Evolutionary conservation across 2,888 invertebrate species (phyloP), one percentile per base, ranked within the genome.

Genomic region (Caenorhabditis plicata): DNA sequence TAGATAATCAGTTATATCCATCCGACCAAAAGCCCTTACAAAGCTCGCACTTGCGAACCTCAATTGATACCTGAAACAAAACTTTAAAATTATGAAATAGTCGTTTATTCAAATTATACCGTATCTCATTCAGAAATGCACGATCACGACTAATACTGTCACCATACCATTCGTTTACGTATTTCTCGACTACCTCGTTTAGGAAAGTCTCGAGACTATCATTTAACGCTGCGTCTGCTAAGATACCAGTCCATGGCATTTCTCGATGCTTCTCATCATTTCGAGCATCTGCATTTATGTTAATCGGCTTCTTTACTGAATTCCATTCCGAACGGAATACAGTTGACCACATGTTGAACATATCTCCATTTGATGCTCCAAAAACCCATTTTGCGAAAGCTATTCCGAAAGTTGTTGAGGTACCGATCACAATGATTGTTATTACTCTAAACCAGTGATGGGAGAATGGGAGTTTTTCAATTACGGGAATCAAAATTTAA

Each of bases 81-180:
- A 32, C 38, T 1, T 8, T 17, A 23, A 32, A 26, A 26, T 25
- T n/a, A 8, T 17, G 20, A 8, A 17, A 31, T n/a, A 32, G 8
- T 44, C 17, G 25, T 3, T 1, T 9, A 25, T 9, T 5, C 5
- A 41, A 33, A 13, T 13, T 11, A 27, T 23, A 70, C 72, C 64
- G 48, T 11, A 77, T 75, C 52, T 78, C 78, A 25, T 73, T 63
- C 17, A 78, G 53, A 39, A 78, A 78, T 13, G 75, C 69, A 11
- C 68, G 49, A 44, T 78, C 78, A 4, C 63, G 58, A 42, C 75
- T 71, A 45, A 78, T 74, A 27, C 70, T 71, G 7, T 49, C 55
- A 20, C 61, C 65, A 39, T 73, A 78, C 78, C 78, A 78, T 11
- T 56, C 60, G 52, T 74, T 74, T 22, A 78, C 67, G 42, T 76